Evolutionary conservation across 2,888 invertebrate genomes (phyloP), one percentile per base, ranked within the genome.

Genomic region (Polymixis lichenea): DNA sequence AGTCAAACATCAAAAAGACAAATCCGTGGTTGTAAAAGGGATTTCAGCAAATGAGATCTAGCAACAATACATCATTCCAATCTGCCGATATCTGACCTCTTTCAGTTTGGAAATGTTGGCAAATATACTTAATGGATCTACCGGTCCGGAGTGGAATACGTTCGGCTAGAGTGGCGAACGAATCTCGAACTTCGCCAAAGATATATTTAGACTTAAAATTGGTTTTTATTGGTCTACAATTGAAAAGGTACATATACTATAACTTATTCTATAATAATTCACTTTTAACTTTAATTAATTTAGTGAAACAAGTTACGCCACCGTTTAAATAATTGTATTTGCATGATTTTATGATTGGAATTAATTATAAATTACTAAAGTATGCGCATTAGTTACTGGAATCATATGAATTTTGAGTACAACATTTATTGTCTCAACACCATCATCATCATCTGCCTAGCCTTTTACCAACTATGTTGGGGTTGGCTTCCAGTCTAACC

Each of bases 71-170:
- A 93, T 95, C 95, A 95, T 94, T 91, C 93, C 91, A 90, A 91
- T 92, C 91, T 90, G 90, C 87, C 93, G 91, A 94, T 94, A 94
- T 91, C 92, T 91, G 91, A 93, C 92, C 93, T 92, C 92, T 89
- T 91, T 92, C 91, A 90, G 92, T 92, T 92, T 83, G 87, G 88
- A 88, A 87, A 93, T 90, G 93, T 92, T 91, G 89, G 91, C 93
- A 94, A 95, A 95, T 94, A 95, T 93, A 94, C 89, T 93, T 94
- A 95, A 95, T 95, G 94, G 94, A 92, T 90, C 88, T 89, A 88
- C 88, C 86, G 88, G 87, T 84, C 73, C 78, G 67, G 19, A 43
- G 76, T 43, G 85, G 91, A 91, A 92, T 80, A 91, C 90, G 56
- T 87, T 0, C 46, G 0, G 2, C 0, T 0, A 74, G 70, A 66